Evolutionary conservation across 2,888 invertebrate genomes (phyloP).

Genomic region (Idaea straminata): DNA sequence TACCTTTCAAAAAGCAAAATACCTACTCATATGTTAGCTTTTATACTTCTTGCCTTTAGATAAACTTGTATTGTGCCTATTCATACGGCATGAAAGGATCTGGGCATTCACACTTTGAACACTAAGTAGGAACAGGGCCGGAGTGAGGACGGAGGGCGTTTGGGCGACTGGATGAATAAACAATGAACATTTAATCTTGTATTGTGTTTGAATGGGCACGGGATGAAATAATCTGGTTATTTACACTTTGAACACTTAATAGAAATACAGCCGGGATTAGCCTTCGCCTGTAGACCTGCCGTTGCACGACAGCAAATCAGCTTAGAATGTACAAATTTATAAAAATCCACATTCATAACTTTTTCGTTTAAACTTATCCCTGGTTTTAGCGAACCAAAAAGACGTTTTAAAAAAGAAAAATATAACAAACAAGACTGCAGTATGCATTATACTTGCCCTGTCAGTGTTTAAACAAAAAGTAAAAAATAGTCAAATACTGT

Average conservation of each 20-base stretch:
- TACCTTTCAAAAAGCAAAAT: not conserved
- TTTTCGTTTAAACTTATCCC: too few species aligned
- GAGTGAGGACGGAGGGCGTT: not conserved
- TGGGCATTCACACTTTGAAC: slow-evolving; percentile 1
- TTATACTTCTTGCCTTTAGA: not conserved
- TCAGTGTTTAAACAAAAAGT: too few species aligned
- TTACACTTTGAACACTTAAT: not conserved
- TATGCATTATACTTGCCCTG: too few species aligned
- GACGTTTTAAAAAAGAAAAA: too few species aligned
- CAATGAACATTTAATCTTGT: not conserved
- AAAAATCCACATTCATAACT: too few species aligned
- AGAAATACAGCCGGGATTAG: too few species aligned
- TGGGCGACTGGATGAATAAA: not conserved
- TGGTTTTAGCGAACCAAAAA: too few species aligned
- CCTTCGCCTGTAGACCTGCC: too few species aligned
- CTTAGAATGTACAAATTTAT: too few species aligned
- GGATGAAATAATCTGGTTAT: not conserved
- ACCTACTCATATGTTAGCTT: not conserved
- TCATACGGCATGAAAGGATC: not conserved
- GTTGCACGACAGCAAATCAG: too few species aligned
- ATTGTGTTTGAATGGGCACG: not conserved
- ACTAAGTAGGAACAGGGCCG: not conserved
- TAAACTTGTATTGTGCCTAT: not conserved
- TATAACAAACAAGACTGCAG: too few species aligned
- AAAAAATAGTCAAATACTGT: too few species aligned